A percentile compares a stretch with the other conserved stretches of the same genome.
Evolutionary conservation across 2,797 vertebrate genomes (phyloP).

Genomic region (Tauraco hartlaubi): DNA sequence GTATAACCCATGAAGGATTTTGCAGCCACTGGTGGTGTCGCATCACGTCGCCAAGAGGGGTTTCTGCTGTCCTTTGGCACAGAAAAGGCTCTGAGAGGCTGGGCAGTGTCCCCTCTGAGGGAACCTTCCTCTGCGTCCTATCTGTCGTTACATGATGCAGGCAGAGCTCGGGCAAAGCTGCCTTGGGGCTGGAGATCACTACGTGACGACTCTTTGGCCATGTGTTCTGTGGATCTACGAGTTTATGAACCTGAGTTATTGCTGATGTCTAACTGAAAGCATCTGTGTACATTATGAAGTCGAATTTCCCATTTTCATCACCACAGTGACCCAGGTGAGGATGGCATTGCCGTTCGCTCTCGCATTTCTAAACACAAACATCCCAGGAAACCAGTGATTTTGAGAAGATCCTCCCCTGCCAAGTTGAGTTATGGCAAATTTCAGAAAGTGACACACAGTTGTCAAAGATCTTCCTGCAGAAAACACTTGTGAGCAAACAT

Average conservation of each 20-base stretch:
- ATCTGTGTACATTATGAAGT: background rate
- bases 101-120: background rate
- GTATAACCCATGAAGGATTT: fast-evolving
- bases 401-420: background rate
- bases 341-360: background rate
- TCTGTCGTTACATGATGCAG: background rate
- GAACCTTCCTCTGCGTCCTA: background rate
- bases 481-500: background rate
- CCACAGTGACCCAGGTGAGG: background rate
- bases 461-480: background rate
- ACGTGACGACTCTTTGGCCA: fast-evolving
- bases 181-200: background rate
- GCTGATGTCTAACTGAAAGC: background rate
- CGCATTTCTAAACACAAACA: background rate
- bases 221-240: background rate
- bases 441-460: background rate
- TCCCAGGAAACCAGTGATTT: background rate
- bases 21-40: background rate
- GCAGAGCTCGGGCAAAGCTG: background rate
- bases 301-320: background rate
- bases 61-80: background rate
- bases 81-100: background rate
- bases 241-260: background rate
- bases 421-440: background rate
- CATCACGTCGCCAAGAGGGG: background rate